Evolutionary conservation across 2,797 vertebrate genomes (phyloP).

Genomic region (Lepidocolaptes lacrymiger): DNA sequence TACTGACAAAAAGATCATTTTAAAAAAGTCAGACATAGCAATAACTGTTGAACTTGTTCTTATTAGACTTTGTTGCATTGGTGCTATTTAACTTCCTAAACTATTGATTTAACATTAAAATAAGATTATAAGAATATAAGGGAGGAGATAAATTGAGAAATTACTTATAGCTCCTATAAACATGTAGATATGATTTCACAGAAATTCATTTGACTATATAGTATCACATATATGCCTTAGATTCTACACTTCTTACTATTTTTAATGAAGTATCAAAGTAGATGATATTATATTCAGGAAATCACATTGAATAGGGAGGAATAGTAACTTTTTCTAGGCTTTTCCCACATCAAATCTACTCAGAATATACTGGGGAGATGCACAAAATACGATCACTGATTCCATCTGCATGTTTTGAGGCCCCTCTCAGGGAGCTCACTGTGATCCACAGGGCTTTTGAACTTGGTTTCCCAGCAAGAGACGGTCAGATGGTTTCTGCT

Average conservation of each 20-base stretch:
- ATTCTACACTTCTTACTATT: background rate
- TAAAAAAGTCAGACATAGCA: slow-evolving; percentile 10
- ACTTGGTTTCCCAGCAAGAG: background rate
- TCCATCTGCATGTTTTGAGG: background rate
- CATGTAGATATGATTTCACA: background rate
- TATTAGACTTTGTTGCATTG: slow-evolving; percentile 60
- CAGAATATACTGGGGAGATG: background rate
- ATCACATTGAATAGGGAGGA: background rate
- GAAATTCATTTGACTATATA: background rate
- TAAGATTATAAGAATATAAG: slow-evolving; percentile 33
- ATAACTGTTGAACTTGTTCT: slow-evolving; percentile 41
- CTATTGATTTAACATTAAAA: slow-evolving; percentile 48
- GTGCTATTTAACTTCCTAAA: slow-evolving; percentile 57
- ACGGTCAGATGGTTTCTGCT: background rate
- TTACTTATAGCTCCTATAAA: background rate
- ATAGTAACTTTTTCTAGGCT: background rate
- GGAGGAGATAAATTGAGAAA: slow-evolving; percentile 35
- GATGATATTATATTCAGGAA: background rate
- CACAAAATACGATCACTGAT: background rate
- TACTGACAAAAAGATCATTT: slow-evolving; percentile 55
- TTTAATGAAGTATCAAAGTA: background rate
- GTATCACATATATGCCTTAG: background rate
- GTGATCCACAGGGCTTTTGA: background rate
- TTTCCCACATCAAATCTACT: background rate
- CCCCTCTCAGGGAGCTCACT: background rate